Percentiles rank a stretch among this genome's conserved stretches.
phyloP scores from a whole-genome alignment of 2,797 vertebrate species.

The Limnodromus scolopaceus region DNA sequence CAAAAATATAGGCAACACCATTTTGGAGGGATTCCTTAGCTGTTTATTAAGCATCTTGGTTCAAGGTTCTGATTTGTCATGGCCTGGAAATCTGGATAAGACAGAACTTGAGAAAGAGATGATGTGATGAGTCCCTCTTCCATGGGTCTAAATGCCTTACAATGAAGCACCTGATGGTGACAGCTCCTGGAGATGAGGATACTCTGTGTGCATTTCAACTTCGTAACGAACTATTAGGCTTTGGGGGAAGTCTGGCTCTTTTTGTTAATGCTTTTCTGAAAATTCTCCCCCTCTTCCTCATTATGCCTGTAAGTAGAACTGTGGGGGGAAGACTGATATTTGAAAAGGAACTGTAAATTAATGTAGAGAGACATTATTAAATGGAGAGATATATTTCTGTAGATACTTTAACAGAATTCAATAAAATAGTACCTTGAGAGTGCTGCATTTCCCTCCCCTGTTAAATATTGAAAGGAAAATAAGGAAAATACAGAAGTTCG shows the following conservation, averaged over 20 bases:
- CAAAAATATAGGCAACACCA: not conserved
- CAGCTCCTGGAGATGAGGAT: not conserved
- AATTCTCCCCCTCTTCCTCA: not conserved
- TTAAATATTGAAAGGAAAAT: not conserved
- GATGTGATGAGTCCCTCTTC: fast-evolving
- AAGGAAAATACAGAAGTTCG: not conserved
- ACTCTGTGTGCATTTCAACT: fast-evolving
- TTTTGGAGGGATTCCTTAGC: not conserved
- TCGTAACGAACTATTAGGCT: fast-evolving
- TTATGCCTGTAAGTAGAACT: not conserved
- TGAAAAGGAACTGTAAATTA: not conserved
- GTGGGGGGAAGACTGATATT: not conserved
- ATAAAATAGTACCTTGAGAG: not conserved
- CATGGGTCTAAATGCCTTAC: not conserved
- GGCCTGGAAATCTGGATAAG: not conserved
- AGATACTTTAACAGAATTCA: not conserved
- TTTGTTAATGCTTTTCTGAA: not conserved
- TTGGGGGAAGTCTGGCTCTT: not conserved
- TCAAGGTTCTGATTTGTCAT: not conserved
- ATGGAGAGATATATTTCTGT: not conserved
- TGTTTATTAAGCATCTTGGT: not conserved
- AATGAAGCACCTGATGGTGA: not conserved
- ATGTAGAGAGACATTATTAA: not conserved
- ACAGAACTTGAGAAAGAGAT: not conserved
- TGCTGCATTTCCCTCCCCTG: not conserved